Base-by-base conservation (phyloP, 2,888 invertebrate genomes). In the Ichneumoninae sp. region DNA sequence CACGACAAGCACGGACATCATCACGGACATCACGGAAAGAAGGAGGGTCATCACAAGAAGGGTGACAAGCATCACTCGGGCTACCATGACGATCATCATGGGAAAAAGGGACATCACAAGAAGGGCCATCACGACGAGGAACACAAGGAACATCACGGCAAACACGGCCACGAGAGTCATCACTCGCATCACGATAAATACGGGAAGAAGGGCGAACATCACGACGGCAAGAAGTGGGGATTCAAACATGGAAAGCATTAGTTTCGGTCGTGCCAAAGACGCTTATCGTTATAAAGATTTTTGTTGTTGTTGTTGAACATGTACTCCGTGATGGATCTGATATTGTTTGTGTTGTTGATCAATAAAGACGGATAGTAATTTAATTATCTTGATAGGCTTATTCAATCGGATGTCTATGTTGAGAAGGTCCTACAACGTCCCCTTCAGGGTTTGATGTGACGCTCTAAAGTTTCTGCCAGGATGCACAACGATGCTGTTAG, bases 1-100 rank as follows among this genome's bases (percentile, higher is more conserved):
- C 96, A 96, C 91, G 95, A 95, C 89, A 96, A 96, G 86, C 96
- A 95, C 91, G 96, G 96, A 26, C 95, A 96, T 89, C 95, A 95
- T 93, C 95, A 96, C 89, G 95, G 95, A 3, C 95, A 96, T 85
- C 96, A 96, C 90, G 95, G 95, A 36, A 95, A 94, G 89, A 95
- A 96, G 88, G 95, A 95, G 89, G 96, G 95, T 75, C 95, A 93
- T 19, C 95, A 95, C 91, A 96, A 96, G 93, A 96, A 96, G 92
- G 96, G 96, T 0, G 95, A 95, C 22, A 95, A 95, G 81, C 95
- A 96, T 87, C 95, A 96, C 86, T 95, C 95, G 0, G 96, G 95
- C 0, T 95, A 96, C 76, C 95, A 96, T 90, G 94, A 95, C 79
- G 94, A 95, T 60, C 95, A 96, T 87, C 94, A 95, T 70, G 96